phyloP scores from a whole-genome alignment of 2,888 invertebrate species.

The Euproctis similis region DNA sequence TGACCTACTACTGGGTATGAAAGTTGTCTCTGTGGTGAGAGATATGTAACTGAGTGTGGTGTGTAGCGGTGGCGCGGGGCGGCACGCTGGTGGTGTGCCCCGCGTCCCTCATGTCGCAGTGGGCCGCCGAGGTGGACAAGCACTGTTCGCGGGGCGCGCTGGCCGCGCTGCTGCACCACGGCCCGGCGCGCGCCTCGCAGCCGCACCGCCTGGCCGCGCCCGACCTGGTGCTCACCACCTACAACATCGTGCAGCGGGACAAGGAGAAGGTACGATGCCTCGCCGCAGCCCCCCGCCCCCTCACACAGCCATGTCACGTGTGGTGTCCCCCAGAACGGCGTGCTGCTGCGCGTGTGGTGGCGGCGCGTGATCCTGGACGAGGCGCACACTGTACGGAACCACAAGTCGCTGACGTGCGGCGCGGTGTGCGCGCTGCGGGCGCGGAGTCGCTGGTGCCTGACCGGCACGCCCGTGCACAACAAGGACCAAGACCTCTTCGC shows the following conservation, averaged over 20 bases:
- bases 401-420: slow-evolving; percentile 83
- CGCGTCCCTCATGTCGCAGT: slow-evolving; percentile 92
- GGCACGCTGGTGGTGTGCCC: slow-evolving; percentile 94
- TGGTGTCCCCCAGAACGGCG: slow-evolving; percentile 60
- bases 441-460: slow-evolving; percentile 81
- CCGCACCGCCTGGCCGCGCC: slow-evolving; percentile 78
- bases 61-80: slow-evolving; percentile 71
- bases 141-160: slow-evolving; percentile 78
- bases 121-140: slow-evolving; percentile 85
- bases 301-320: too few relatives aligned
- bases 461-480: slow-evolving; percentile 97
- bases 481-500: slow-evolving; percentile 89
- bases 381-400: slow-evolving; percentile 93
- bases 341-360: slow-evolving; percentile 85
- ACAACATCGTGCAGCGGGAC: slow-evolving; percentile 82
- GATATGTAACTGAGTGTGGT: not conserved
- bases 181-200: slow-evolving; percentile 80
- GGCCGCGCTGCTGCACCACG: slow-evolving; percentile 85
- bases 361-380: slow-evolving; percentile 93
- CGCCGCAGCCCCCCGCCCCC: too few relatives aligned
- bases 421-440: slow-evolving; percentile 81
- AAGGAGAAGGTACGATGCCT: slow-evolving; percentile 69
- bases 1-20: too few relatives aligned
- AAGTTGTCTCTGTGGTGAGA: too few relatives aligned
- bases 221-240: slow-evolving; percentile 94